phyloP scores from a whole-genome alignment of 2,797 vertebrate genomes.

The Remorina albescens region DNA sequence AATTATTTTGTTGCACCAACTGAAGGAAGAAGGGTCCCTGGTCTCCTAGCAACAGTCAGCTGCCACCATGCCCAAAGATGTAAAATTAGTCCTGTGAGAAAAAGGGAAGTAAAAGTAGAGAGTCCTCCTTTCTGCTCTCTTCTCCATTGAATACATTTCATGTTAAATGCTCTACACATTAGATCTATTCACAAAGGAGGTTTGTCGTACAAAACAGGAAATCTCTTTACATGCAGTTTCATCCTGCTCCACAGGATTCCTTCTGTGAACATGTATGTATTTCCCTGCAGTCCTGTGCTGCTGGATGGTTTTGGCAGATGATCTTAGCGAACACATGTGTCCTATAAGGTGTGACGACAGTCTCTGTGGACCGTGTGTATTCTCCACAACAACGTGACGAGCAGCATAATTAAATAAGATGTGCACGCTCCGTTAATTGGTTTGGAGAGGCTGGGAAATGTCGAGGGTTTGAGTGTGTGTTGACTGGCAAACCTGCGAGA shows the following conservation, averaged over 20 bases:
- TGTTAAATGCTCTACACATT: constrained; percentile 3
- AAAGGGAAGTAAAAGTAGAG: constrained; percentile 57
- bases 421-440: constrained; percentile 73
- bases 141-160: neutral
- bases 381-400: constrained; percentile 63
- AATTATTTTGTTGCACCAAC: constrained; percentile 86
- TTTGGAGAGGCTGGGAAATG: constrained; percentile 42
- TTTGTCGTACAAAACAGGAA: constrained; percentile 14
- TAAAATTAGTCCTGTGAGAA: constrained; percentile 78
- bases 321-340: constrained; percentile 46
- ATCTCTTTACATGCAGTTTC: constrained; percentile 15
- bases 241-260: constrained; percentile 25
- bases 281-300: constrained; percentile 24
- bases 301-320: constrained; percentile 49
- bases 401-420: constrained; percentile 75
- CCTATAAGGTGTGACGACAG: constrained; percentile 43
- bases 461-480: constrained; percentile 27
- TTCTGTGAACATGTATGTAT: constrained; percentile 35
- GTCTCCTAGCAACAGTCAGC: constrained; percentile 88
- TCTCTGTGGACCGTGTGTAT: constrained; percentile 55
- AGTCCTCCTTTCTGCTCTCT: constrained; percentile 22
- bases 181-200: constrained; percentile 5
- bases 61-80: constrained; percentile 78
- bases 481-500: constrained; percentile 53
- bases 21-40: constrained; percentile 70